phyloP scores from a whole-genome alignment of 2,888 invertebrate species.

The Sinohyriopsis cumingii region DNA sequence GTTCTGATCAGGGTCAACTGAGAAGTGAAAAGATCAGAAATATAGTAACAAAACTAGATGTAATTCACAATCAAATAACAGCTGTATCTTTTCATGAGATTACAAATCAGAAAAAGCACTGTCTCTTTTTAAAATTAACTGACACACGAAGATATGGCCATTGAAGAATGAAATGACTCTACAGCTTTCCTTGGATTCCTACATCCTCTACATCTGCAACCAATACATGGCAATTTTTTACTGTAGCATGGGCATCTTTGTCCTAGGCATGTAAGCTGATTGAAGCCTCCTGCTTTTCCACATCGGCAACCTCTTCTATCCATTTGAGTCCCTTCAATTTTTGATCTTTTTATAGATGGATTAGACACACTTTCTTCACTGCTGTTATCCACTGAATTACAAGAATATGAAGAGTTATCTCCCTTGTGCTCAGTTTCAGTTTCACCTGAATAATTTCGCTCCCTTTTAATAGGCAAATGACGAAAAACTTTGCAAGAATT shows the following conservation, averaged over 20 bases:
- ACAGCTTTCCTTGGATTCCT: slow-evolving; percentile 80
- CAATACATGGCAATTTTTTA: slow-evolving; percentile 89
- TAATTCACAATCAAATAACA: too few species aligned
- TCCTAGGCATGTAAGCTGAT: slow-evolving; percentile 93
- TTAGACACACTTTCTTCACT: slow-evolving; percentile 21
- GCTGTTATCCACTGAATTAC: slow-evolving; percentile 18
- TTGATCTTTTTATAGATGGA: slow-evolving; percentile 30
- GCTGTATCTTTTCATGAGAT: too few species aligned
- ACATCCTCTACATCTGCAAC: slow-evolving; percentile 93
- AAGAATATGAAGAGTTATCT: slow-evolving; percentile 16
- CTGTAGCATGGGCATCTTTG: slow-evolving; percentile 96
- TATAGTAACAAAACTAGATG: too few species aligned
- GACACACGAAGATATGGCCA: too few species aligned
- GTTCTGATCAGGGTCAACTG: too few species aligned
- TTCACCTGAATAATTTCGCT: slow-evolving; percentile 13
- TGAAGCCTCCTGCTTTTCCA: slow-evolving; percentile 91
- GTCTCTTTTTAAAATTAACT: too few species aligned
- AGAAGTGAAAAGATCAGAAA: too few species aligned
- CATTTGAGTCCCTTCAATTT: slow-evolving; percentile 30
- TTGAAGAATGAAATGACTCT: too few species aligned
- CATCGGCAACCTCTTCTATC: slow-evolving; percentile 80
- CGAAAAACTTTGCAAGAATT: background rate
- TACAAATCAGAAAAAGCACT: too few species aligned
- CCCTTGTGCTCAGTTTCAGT: slow-evolving; percentile 4
- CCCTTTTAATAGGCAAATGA: slow-evolving; percentile 5